Evolutionary conservation across 1,140 invertebrate species (phyloP).

Genomic region (Rhopalosiphum maidis): DNA sequence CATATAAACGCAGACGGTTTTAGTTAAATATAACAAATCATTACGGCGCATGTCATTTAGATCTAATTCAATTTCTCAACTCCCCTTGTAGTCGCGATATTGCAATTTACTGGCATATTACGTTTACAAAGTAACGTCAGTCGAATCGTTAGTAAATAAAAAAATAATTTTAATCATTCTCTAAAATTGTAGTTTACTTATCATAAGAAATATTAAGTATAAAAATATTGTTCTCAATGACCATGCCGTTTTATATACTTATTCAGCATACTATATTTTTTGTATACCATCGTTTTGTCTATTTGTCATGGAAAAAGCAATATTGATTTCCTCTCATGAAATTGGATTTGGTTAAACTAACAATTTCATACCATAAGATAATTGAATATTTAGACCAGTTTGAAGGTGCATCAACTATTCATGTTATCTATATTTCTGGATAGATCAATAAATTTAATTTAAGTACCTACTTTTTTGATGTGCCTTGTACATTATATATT

Average conservation of each 20-base stretch:
- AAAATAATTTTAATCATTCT: not conserved
- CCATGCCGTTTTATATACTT: not conserved
- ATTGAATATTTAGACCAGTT: not conserved
- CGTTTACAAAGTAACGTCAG: not conserved
- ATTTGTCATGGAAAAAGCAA: not conserved
- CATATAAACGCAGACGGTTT: not conserved
- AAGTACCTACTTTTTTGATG: not conserved
- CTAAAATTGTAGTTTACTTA: not conserved
- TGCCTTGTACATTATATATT: not conserved
- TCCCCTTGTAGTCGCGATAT: not conserved
- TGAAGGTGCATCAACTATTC: not conserved
- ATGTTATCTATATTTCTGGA: not conserved
- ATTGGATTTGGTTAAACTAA: not conserved
- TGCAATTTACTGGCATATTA: not conserved
- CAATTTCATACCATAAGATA: not conserved
- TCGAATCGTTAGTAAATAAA: not conserved
- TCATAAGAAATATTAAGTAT: not conserved
- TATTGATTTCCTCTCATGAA: not conserved
- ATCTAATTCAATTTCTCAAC: not conserved
- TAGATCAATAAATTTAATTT: not conserved
- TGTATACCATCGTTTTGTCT: not conserved
- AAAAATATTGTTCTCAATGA: not conserved
- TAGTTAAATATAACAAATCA: constrained; percentile 10
- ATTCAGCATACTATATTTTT: not conserved
- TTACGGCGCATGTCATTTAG: not conserved